Percentiles rank a stretch among this genome's conserved stretches.
These are phyloP conservation scores for Myanophis thanlyinensis DNA, from an alignment of 2,113 vertebrate genomes.

Conservation along the genomic window DNA sequence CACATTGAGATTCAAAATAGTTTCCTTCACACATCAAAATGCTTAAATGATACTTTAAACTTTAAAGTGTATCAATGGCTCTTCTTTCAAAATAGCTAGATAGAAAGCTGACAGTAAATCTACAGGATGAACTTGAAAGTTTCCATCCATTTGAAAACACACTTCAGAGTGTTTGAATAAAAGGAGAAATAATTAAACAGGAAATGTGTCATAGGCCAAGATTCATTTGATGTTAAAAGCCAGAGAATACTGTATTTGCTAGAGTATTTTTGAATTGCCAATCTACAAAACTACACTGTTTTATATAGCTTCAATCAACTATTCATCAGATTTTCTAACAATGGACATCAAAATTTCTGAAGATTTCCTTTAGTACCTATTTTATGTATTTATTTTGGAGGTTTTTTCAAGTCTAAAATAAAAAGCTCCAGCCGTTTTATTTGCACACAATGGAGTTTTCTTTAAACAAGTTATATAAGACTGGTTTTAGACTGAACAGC, in stretches of 20 bases:
- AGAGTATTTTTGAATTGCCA: neutral
- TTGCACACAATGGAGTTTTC: neutral
- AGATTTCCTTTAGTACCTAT: neutral
- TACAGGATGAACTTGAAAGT: neutral
- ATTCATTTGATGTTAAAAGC: neutral
- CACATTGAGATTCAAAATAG: fast-evolving
- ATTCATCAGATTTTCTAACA: neutral
- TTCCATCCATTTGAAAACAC: neutral
- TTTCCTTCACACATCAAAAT: neutral
- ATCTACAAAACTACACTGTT: neutral
- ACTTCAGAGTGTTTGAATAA: neutral
- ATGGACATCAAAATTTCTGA: neutral
- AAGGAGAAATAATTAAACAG: neutral
- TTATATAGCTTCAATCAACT: neutral
- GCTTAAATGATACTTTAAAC: neutral
- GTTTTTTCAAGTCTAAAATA: neutral
- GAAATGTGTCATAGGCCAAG: fast-evolving
- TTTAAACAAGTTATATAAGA: neutral
- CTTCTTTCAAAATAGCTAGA: neutral
- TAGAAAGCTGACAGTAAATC: neutral
- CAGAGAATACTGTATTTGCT: neutral
- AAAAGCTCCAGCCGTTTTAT: neutral
- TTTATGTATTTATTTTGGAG: neutral
- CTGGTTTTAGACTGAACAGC: neutral
- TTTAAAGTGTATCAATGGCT: neutral